Conservation (phyloP, 2,797 vertebrate species). For the Taeniopygia guttata region DNA sequence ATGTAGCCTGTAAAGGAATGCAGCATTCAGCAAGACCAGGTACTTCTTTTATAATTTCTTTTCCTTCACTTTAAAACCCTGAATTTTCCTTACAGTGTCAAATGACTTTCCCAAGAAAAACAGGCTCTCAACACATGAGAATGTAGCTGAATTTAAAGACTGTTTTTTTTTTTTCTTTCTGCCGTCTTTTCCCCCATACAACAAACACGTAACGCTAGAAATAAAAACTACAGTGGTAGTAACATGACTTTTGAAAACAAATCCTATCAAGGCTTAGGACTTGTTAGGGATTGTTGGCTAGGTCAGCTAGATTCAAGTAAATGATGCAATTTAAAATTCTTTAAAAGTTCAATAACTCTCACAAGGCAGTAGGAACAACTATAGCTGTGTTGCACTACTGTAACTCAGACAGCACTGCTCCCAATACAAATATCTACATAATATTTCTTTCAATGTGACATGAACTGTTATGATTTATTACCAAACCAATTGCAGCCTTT, state of each 20-base stretch:
- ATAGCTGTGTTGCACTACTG: not conserved
- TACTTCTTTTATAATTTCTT: not conserved
- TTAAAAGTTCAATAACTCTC: conserved; percentile 18
- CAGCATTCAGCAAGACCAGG: not conserved
- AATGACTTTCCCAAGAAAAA: conserved; percentile 53
- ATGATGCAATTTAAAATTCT: conserved; percentile 47
- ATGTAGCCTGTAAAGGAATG: not conserved
- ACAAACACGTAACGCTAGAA: conserved; percentile 26
- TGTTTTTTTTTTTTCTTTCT: not conserved
- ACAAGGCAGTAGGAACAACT: conserved; percentile 13
- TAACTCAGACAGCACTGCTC: not conserved
- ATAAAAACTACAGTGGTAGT: conserved; percentile 30
- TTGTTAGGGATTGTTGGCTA: conserved; percentile 14
- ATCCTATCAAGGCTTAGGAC: not conserved
- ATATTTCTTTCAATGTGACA: not conserved
- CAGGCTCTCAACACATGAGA: conserved; percentile 9
- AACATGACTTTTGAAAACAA: conserved; percentile 52
- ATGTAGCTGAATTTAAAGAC: conserved; percentile 9
- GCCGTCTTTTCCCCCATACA: not conserved
- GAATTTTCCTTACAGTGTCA: not conserved
- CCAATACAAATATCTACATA: not conserved
- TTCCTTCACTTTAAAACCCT: not conserved
- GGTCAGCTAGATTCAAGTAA: conserved; percentile 58
- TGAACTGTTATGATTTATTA: not conserved
- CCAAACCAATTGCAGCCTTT: not conserved